Base-by-base conservation (phyloP, 37 sponge, comb jelly and placozoan genomes). In the Oscarella lobularis region DNA sequence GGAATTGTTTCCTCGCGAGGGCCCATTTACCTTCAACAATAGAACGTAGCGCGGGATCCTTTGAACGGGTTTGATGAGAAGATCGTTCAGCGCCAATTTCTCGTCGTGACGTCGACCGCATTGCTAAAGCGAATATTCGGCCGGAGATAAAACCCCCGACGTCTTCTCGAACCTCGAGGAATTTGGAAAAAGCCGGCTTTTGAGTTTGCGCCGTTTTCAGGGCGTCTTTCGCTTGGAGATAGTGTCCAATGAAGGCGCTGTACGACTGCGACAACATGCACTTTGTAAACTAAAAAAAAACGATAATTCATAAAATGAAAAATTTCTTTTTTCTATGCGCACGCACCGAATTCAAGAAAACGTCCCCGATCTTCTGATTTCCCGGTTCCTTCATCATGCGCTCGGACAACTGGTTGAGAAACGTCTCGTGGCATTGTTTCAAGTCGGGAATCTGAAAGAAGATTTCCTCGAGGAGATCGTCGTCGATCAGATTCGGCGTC, bases 21-120 rank as follows among this genome's bases (percentile, higher is more conserved):
- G 31, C 29, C 71, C 6, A 34, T 68, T 68, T 68, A 81, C 82
- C 68, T 88, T 88, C 73, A 92, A 78, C 69, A 92, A 85, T 60
- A 92, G 78, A 33, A 92, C 83, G 39, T 92, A 92, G 31, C 89
- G 89, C 67, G 93, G 93, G 0, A 92, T 92, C 2, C 93, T 67
- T 68, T 92, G 93, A 9, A 92, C 89, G 27, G 93, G 93, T 73
- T 86, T 88, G 41, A 92, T 92, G 65, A 92, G 72, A 1, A 92
- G 81, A 54, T 92, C 93, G 34, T 82, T 75, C 32, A 92, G 73
- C 9, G 78, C 40, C 38, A 92, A 75, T 37, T 78, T 81, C 2
- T 89, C 86, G 30, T 75, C 35, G 67, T 81, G 78, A 66, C 82
- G 86, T 40, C 71, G 71, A 68, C 71, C 31, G 6, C 6, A 4